Base-by-base conservation (phyloP, 2,797 vertebrate genomes). In the Esox lucius region DNA sequence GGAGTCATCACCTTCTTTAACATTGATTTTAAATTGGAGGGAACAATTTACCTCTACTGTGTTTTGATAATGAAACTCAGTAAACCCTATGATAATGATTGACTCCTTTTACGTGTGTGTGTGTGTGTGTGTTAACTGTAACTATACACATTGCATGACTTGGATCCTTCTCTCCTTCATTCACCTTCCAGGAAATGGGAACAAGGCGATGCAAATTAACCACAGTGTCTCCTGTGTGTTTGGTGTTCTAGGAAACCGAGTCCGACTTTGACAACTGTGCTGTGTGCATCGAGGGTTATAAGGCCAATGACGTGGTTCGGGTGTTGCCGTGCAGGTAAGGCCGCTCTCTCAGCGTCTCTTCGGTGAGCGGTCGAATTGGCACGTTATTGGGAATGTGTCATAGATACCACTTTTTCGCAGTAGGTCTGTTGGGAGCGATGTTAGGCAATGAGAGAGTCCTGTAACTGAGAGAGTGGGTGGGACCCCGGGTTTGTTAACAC, bases 261-360 rank as follows among this genome's bases (percentile, higher is more conserved):
- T 90, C 95, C 0, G 98, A 99, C 85, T 99, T 97, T 91, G 98
- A 99, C 93, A 99, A 98, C 94, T 99, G 98, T 75, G 98, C 98
- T 5, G 98, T 99, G 84, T 99, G 98, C 85, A 99, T 99, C 48
- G 98, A 99, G 93, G 96, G 96, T 65, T 99, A 99, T 88, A 99
- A 96, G 81, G 93, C 96, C 42, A 98, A 96, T 56, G 98, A 99
- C 65, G 95, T 99, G 49, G 96, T 99, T 24, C 93, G 98, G 91
- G 95, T 98, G 89, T 90, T 99, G 85, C 98, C 98, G 6, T 99
- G 98, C 93, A 95, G 96, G 98, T 99, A 89, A 94, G 92, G 35
- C 33, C 33, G 4, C n/a, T 24, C 17, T 24, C 2, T 56, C 19
- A 7, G 51, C n/a, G 19, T 56, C 17, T 8, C 51, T 22, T n/a